Evolutionary conservation across 2,888 invertebrate species (phyloP), one percentile per base, ranked within the genome.

Genomic region (Bruchidius siliquastri): DNA sequence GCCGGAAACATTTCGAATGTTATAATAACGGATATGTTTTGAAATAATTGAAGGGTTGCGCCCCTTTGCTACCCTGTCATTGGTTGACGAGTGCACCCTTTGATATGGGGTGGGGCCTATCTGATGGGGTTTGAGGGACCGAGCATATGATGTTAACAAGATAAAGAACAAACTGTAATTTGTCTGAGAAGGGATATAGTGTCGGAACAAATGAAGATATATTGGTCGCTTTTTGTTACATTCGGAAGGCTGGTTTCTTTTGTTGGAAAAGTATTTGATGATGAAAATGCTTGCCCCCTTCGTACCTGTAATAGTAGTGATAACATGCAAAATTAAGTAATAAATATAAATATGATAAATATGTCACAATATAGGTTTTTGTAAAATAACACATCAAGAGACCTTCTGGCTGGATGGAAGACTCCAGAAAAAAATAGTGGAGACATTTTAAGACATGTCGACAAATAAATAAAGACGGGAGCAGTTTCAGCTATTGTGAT

Each of bases 21-120:
- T 83, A 82, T 82, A 81, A 83, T 83, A 83, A 83, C 83, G 82
- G 82, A 82, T 81, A 79, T 81, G 82, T 83, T 81, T 82, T 79
- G 80, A 82, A 83, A 84, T 83, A 82, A 83, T 83, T 82, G 82
- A 72, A 75, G 79, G 78, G 78, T 73, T 67, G 73, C 75, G 76
- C 76, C 80, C 80, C 79, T 76, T 77, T 71, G 75, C 69, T 67
- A 69, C 74, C 69, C 72, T 66, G 69, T 26, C 26, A 26, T 69
- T 69, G 22, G 26, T 21, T 69, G 26, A 26, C 69, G 69, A 69
- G 69, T 69, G 13, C 21, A 49, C 49, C 49, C 49, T 49, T 49
- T 49, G 49, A 49, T 18, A 13, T 13, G 68, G 26, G 82, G 82
- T 78, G 82, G 82, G 75, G 76, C 77, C 73, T 76, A 75, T 69